Evolutionary conservation across 2,113 vertebrate genomes (phyloP).

Genomic region (Phocoena phocoena): DNA sequence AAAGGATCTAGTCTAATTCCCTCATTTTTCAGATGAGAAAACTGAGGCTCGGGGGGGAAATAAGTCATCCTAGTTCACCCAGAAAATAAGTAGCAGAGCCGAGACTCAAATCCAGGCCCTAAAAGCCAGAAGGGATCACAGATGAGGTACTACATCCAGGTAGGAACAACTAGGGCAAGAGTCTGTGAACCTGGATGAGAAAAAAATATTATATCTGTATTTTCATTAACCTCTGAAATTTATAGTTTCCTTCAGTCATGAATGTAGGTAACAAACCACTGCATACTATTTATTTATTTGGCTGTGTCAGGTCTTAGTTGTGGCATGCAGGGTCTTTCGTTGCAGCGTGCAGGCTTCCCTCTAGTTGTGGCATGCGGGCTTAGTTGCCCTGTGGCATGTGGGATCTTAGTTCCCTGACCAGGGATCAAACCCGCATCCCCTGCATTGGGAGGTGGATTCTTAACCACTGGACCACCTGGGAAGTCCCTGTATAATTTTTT

Average conservation of each 20-base stretch:
- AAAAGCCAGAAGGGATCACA: slow-evolving; percentile 18
- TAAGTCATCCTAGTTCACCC: neutral
- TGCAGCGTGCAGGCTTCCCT: too few species aligned
- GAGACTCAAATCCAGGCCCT: neutral
- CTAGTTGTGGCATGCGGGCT: too few species aligned
- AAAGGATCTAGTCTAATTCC: neutral
- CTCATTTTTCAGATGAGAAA: neutral
- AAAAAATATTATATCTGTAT: neutral
- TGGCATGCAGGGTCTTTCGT: too few species aligned
- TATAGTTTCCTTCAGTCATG: neutral
- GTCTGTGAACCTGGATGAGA: neutral
- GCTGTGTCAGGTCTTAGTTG: too few species aligned
- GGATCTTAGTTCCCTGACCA: too few species aligned
- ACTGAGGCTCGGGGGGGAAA: neutral
- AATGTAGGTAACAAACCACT: neutral
- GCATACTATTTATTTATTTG: too few species aligned
- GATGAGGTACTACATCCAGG: neutral
- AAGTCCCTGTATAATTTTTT: too few species aligned
- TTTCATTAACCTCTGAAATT: slow-evolving; percentile 34
- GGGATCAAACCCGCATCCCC: too few species aligned
- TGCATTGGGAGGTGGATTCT: too few species aligned
- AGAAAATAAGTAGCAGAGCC: neutral
- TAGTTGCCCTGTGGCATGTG: too few species aligned
- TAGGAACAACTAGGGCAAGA: neutral
- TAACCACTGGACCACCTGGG: too few species aligned